Percentiles rank a stretch among this genome's conserved stretches.
Conservation (phyloP, 1,140 invertebrate species). For the Drosophila eugracilis region DNA sequence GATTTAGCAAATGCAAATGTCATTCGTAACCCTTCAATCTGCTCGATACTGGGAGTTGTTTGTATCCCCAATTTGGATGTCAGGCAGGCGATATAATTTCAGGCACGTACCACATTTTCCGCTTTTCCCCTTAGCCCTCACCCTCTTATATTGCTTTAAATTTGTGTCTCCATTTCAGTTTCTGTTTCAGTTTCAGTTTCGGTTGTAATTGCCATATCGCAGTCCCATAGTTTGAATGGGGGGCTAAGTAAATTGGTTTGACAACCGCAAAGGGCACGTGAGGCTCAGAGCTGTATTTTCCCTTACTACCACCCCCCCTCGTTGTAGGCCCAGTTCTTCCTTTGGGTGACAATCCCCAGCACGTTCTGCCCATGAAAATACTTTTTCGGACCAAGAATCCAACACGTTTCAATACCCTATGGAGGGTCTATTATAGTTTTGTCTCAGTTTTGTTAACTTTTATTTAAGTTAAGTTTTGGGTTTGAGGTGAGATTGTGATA, state of each 20-base stretch:
- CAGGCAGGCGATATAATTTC: constrained; percentile 55
- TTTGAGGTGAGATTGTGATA: no score
- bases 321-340: background rate
- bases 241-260: constrained; percentile 63
- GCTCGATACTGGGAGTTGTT: background rate
- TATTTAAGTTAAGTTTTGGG: background rate
- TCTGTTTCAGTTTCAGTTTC: constrained; percentile 21
- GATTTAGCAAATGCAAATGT: constrained; percentile 43
- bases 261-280: constrained; percentile 36
- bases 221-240: constrained; percentile 21
- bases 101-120: constrained; percentile 47
- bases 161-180: constrained; percentile 22
- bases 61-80: constrained; percentile 32
- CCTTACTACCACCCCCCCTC: background rate
- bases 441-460: constrained; percentile 4
- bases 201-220: constrained; percentile 53
- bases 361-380: constrained; percentile 54
- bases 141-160: constrained; percentile 35
- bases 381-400: constrained; percentile 40
- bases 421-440: constrained; percentile 14
- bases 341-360: constrained; percentile 38
- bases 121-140: no score
- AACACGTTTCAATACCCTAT: constrained; percentile 46
- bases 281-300: background rate
- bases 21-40: background rate